Conservation (phyloP, 1,140 invertebrate genomes). For the Oncopeltus fasciatus region DNA sequence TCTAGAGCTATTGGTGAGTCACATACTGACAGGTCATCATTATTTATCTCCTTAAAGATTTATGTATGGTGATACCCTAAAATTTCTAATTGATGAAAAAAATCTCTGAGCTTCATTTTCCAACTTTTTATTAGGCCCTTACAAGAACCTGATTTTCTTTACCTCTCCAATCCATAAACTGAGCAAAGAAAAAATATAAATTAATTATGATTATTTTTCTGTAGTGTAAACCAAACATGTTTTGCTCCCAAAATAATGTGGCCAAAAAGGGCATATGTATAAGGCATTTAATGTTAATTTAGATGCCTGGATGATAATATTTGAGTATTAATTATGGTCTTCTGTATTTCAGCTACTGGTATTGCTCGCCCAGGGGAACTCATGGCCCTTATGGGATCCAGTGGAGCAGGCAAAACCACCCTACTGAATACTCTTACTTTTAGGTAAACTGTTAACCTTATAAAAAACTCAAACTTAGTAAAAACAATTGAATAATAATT, state of each 20-base stretch:
- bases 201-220: not conserved
- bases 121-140: too few species aligned
- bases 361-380: conserved; percentile 78
- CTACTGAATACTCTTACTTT: conserved; percentile 81
- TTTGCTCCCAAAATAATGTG: not conserved
- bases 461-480: too few species aligned
- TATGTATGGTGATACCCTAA: too few species aligned
- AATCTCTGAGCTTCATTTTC: too few species aligned
- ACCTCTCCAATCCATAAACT: not conserved
- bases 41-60: too few species aligned
- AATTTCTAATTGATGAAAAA: too few species aligned
- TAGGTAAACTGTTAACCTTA: conserved; percentile 30
- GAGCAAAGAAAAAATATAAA: not conserved
- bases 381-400: conserved; percentile 83
- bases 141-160: too few species aligned
- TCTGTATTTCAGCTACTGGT: conserved; percentile 53
- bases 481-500: too few species aligned
- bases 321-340: not conserved
- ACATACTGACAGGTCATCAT: too few species aligned
- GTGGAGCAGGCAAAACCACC: conserved; percentile 91
- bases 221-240: not conserved
- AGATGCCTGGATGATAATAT: too few species aligned
- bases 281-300: not conserved
- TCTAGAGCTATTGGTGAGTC: too few species aligned
- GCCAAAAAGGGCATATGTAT: not conserved